Base-by-base conservation (phyloP, 2,797 vertebrate genomes). In the Enteromius paludinosus region DNA sequence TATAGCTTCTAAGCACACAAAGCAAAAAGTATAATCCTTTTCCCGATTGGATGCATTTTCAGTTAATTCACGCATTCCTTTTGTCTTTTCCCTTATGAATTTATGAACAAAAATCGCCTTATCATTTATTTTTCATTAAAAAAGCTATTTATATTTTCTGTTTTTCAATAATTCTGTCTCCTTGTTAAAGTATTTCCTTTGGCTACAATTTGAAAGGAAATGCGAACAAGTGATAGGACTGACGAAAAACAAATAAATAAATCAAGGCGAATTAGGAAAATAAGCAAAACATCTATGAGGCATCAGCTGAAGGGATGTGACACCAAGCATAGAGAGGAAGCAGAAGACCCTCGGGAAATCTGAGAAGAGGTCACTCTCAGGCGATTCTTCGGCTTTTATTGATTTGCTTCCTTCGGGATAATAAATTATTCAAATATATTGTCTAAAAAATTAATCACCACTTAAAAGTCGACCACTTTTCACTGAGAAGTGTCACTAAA, bases 361-460 rank as follows among this genome's bases (percentile, higher is more conserved):
- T 25, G 33, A 68, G 66, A 59, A n/a, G 33, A 71, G 35, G 66
- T 70, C 41, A 62, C 38, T 76, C 54, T 20, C 15, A 62, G 74
- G 56, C 38, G 62, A 30, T 76, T 28, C 3, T 56, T 64, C 3
- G 41, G 5, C 59, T 65, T 66, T 52, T 56, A 69, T 69, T 28
- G 77, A 79, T 79, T 45, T 43, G 20, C 52, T 70, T 61, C 12
- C 11, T 59, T 18, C 15, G 38, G 47, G 38, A 59, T 30, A 61
- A 80, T 80, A 43, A 47, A 80, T 80, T 56, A 70, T 79, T 80
- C 4, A 80, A 80, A 71, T 45, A 59, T 30, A 30, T 61, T 61
- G 12, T 61, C 54, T 23, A 59, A 80, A 62, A 80, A 61, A 62
- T 30, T 7, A 10, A 71, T 61, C 52, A 33, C 2, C 0, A 0